These are phyloP conservation scores for Arctia plantaginis DNA, from an alignment of 2,888 invertebrate genomes.

Conservation along the genomic window DNA sequence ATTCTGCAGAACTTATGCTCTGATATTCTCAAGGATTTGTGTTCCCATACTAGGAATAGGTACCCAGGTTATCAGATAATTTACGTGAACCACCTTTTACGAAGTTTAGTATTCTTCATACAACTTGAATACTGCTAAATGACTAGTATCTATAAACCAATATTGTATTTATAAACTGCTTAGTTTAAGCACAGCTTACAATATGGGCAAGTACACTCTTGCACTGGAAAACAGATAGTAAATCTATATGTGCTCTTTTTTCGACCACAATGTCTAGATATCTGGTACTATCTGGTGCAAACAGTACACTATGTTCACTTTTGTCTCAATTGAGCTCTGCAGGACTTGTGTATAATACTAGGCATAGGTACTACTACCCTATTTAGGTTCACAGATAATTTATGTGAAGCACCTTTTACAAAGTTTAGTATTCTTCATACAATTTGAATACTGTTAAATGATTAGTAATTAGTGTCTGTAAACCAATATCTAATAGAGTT, in stretches of 20 bases:
- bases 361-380: neutral
- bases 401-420: neutral
- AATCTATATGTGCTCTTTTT: neutral
- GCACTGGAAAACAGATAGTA: neutral
- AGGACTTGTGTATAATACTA: neutral
- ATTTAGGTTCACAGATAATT: neutral
- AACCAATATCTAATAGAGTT: slow-evolving; percentile 59
- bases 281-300: neutral
- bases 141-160: slow-evolving; percentile 10
- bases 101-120: neutral
- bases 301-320: neutral
- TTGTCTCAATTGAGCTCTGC: neutral
- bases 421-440: neutral
- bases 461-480: slow-evolving; percentile 9
- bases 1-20: neutral
- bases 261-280: neutral
- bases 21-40: too few relatives aligned
- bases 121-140: slow-evolving; percentile 1
- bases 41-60: neutral
- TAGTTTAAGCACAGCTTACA: neutral
- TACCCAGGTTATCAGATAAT: neutral
- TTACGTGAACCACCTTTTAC: neutral
- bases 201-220: neutral
- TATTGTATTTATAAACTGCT: too few relatives aligned
- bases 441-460: slow-evolving; percentile 2